A percentile compares a stretch with the other conserved stretches of the same genome.
phyloP scores from a whole-genome alignment of 2,797 vertebrate genomes.

The Sebastes itinus region DNA sequence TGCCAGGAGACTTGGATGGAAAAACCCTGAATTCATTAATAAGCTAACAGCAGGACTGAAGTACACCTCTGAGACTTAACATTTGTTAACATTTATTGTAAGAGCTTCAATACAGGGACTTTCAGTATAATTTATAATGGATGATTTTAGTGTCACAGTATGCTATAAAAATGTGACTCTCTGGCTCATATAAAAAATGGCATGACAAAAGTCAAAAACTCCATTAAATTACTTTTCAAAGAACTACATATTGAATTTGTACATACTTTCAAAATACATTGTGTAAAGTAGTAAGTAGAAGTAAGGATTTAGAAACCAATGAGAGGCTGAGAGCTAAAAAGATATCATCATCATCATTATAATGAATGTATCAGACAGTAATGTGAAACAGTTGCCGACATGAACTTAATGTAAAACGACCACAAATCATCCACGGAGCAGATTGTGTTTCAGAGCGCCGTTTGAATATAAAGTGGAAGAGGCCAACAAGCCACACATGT shows the following conservation, averaged over 20 bases:
- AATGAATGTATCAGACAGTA: not conserved
- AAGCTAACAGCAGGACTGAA: constrained; percentile 9
- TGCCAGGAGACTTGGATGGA: not conserved
- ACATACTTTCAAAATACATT: not conserved
- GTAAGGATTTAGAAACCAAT: not conserved
- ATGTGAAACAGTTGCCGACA: not conserved
- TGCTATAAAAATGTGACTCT: not conserved
- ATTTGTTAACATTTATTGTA: constrained; percentile 10
- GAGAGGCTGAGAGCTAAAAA: not conserved
- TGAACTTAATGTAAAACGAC: not conserved
- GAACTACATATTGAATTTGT: not conserved
- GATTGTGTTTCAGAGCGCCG: not conserved
- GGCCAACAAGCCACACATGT: not conserved
- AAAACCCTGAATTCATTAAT: not conserved
- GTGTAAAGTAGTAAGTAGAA: not conserved
- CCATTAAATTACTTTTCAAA: not conserved
- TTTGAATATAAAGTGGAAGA: constrained; percentile 1
- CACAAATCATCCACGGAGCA: not conserved
- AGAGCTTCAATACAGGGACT: not conserved
- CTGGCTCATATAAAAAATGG: not conserved
- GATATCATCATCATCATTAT: not conserved
- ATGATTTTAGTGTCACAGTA: not conserved
- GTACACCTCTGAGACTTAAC: not conserved
- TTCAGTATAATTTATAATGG: not conserved
- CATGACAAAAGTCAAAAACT: not conserved